These are phyloP conservation scores for Serripes groenlandicus DNA, from an alignment of 2,888 invertebrate species.

Conservation along the genomic window DNA sequence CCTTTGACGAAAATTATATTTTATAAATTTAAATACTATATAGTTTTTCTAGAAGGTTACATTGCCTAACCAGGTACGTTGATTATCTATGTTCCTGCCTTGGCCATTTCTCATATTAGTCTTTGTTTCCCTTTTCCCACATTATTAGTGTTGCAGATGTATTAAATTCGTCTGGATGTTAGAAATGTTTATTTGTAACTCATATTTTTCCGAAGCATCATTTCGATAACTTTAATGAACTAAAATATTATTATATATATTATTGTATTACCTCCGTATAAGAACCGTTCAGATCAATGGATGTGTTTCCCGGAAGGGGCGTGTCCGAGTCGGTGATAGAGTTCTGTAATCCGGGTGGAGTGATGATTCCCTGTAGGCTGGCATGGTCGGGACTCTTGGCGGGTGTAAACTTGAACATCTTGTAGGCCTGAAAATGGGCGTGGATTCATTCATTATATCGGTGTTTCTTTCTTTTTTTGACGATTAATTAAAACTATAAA, in stretches of 20 bases:
- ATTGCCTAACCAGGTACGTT: too few species aligned
- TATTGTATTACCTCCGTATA: conserved; percentile 10
- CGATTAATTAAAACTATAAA: background rate
- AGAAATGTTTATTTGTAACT: background rate
- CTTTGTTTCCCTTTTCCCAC: background rate
- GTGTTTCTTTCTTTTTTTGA: background rate
- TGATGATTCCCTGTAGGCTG: conserved; percentile 22
- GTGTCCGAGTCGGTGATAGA: background rate
- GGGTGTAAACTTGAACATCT: conserved; percentile 27
- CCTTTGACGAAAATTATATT: too few species aligned
- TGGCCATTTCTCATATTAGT: background rate
- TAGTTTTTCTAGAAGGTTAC: too few species aligned
- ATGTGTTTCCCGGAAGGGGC: too few species aligned
- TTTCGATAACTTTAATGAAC: background rate
- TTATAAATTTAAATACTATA: too few species aligned
- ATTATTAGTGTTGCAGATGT: background rate
- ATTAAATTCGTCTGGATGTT: background rate
- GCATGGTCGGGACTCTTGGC: conserved; percentile 11
- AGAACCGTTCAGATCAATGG: conserved; percentile 29
- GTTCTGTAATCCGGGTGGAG: conserved; percentile 13
- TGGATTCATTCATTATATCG: background rate
- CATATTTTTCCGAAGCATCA: background rate
- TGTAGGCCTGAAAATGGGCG: conserved; percentile 14
- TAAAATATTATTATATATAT: background rate
- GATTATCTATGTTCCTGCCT: too few species aligned